These are phyloP conservation scores for Pelecanus crispus DNA, from an alignment of 2,113 vertebrate species.

Conservation along the genomic window DNA sequence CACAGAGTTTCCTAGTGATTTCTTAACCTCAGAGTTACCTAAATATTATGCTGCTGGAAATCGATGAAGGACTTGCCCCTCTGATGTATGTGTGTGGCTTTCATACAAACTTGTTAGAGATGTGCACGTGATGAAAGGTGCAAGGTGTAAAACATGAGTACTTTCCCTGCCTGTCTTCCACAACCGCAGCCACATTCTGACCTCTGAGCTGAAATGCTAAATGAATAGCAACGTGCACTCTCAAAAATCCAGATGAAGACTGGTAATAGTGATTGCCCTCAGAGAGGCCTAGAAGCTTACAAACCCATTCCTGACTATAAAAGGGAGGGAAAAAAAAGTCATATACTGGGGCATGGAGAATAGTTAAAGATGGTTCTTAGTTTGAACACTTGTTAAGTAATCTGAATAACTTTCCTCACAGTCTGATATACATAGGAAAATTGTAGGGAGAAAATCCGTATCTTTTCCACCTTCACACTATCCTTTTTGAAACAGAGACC, in stretches of 20 bases:
- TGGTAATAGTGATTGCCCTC: not conserved
- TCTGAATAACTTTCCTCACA: not conserved
- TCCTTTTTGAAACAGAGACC: not conserved
- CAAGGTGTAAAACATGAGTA: not conserved
- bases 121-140: not conserved
- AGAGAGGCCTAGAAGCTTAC: not conserved
- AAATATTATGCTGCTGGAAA: not conserved
- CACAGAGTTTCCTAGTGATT: not conserved
- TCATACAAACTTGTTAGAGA: not conserved
- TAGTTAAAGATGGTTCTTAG: not conserved
- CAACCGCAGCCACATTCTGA: not conserved
- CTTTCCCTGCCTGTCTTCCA: not conserved
- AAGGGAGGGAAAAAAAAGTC: accelerated
- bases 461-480: not conserved
- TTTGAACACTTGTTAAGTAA: not conserved
- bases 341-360: not conserved
- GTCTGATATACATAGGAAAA: not conserved
- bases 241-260: not conserved
- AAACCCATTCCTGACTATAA: not conserved
- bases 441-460: not conserved
- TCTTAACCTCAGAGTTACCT: not conserved
- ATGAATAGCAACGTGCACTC: not conserved
- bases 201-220: not conserved
- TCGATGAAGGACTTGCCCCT: not conserved
- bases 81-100: not conserved